Evolutionary conservation across 2,797 vertebrate species (phyloP), one percentile per base, ranked within the genome.

Genomic region (Heliangelus exortis): DNA sequence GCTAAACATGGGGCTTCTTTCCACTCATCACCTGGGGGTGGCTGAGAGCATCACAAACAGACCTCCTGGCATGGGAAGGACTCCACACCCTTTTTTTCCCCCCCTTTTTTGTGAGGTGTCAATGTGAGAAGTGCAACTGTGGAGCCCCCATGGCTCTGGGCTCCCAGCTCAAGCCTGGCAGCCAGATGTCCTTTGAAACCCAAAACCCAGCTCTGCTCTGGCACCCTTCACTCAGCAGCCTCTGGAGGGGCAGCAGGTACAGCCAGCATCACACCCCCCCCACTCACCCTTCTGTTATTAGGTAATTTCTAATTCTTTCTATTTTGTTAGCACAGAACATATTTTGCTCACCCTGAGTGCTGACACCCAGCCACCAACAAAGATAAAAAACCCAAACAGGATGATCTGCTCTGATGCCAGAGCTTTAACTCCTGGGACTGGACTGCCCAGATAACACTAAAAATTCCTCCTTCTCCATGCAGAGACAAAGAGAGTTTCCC

Each of bases 21-120:
- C 39, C n/a, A 10, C 5, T 11, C 21, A 3, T 8, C 9, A 4
- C 15, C 4, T 5, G n/a, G 53, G 5, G 28, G 43, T 10, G 47
- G 15, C 72, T 12, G 0, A 1, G 8, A 28, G 33, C 4, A 1
- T 5, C 23, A 5, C 7, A 11, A 45, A 20, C 2, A 20, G 55
- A 31, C 6, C 86, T 7, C 0, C 1, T 12, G 54, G n/a, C 39
- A 21, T 11, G 23, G 61, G 29, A 29, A 48, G 9, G 55, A 28
- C 39, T 18, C 62, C 12, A 12, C 23, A 1, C 4, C 45, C 18
- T 20, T 45, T 45, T 45, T 20, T 19, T 45, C 11, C 18, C 18
- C 45, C 16, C 45, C 19, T 17, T 19, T 45, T 45, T 45, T 19
- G 45, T 45, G 19, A 45, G 8, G 45, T 45, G 45, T 17, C 45